Percentiles rank a stretch among this genome's conserved stretches.
Conservation (phyloP, 1,140 invertebrate species). For the Eupristina koningsbergeri region DNA sequence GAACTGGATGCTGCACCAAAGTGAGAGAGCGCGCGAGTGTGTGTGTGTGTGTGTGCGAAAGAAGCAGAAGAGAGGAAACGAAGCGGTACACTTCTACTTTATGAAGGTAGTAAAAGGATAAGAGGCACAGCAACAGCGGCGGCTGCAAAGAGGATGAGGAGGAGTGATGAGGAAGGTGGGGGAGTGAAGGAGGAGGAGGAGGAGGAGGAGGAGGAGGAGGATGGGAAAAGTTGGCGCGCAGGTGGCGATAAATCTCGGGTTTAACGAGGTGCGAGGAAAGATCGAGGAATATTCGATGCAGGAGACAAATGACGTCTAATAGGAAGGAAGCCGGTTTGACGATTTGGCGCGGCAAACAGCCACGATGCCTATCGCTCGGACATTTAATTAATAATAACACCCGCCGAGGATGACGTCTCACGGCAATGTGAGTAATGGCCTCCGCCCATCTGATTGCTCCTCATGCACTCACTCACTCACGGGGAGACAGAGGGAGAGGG, state of each 20-base stretch:
- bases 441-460: constrained; percentile 69
- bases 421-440: constrained; percentile 71
- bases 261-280: constrained; percentile 63
- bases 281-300: constrained; percentile 62
- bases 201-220: constrained; percentile 47
- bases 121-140: constrained; percentile 39
- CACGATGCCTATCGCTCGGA: constrained; percentile 71
- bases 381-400: constrained; percentile 74
- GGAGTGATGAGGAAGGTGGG: constrained; percentile 23
- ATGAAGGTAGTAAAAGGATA: constrained; percentile 37
- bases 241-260: constrained; percentile 65
- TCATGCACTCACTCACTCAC: constrained; percentile 28
- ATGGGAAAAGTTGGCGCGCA: constrained; percentile 51
- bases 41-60: constrained; percentile 24
- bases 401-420: constrained; percentile 67
- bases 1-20: too few relatives aligned
- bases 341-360: constrained; percentile 62
- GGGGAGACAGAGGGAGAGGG: background rate
- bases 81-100: constrained; percentile 46
- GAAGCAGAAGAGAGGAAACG: constrained; percentile 30
- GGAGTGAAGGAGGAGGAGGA: constrained; percentile 36
- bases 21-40: constrained; percentile 44
- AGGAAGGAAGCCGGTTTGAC: constrained; percentile 61
- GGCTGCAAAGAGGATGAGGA: background rate
- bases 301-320: constrained; percentile 72